Conservation (phyloP, 2,797 vertebrate genomes). For the Macropus fuliginosus region DNA sequence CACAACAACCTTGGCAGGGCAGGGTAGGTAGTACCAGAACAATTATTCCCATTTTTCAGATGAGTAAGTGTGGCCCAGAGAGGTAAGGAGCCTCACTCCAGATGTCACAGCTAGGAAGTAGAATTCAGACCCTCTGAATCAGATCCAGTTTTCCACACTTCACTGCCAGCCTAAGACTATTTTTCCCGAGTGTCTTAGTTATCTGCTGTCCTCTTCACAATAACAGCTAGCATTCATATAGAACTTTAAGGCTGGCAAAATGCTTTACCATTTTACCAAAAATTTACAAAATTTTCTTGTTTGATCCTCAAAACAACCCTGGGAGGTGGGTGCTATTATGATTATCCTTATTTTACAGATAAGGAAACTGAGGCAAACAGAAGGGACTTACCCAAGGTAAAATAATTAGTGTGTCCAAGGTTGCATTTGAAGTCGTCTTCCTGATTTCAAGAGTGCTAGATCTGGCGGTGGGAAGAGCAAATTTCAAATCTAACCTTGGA, state of each 20-base stretch:
- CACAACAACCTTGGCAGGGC: not conserved
- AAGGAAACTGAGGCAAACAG: not conserved
- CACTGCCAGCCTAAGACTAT: not conserved
- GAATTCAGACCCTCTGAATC: not conserved
- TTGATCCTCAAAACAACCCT: not conserved
- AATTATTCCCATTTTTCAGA: not conserved
- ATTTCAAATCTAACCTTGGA: rapidly evolving
- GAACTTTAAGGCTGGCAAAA: not conserved
- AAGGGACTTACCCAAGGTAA: not conserved
- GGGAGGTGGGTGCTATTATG: not conserved
- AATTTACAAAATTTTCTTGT: not conserved
- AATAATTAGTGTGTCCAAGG: not conserved
- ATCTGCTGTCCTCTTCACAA: not conserved
- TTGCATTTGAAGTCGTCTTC: not conserved
- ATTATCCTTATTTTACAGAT: not conserved
- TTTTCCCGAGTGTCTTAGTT: not conserved
- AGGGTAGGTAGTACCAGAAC: not conserved
- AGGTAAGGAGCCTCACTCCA: not conserved
- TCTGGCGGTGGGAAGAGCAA: not conserved
- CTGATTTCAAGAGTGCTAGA: not conserved
- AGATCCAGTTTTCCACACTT: not conserved
- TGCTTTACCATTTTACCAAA: not conserved
- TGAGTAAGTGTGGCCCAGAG: not conserved
- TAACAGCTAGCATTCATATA: not conserved
- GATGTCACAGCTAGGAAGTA: not conserved